Evolutionary conservation across 2,888 invertebrate genomes (phyloP).

Genomic region (Phymatocera aterrima): DNA sequence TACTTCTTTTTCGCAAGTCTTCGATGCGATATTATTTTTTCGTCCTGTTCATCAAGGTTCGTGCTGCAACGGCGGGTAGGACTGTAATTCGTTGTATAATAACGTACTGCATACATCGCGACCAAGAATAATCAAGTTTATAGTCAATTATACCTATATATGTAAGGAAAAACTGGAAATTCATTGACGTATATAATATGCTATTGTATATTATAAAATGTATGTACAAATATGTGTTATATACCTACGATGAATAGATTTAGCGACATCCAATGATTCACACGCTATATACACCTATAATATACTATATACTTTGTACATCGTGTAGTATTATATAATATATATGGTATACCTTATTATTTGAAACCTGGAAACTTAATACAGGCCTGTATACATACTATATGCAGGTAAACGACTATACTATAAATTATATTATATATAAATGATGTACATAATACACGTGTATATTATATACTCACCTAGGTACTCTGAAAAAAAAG

Average conservation of each 20-base stretch:
- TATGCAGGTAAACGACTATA: too few species aligned
- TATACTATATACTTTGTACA: too few species aligned
- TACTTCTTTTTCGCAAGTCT: background rate
- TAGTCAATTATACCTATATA: slow-evolving; percentile 43
- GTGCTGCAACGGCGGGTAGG: slow-evolving; percentile 14
- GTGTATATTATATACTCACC: background rate
- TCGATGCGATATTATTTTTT: background rate
- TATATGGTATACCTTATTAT: too few species aligned
- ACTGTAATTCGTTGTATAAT: too few species aligned
- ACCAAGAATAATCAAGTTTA: slow-evolving; percentile 43
- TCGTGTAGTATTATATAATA: too few species aligned
- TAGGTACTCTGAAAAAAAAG: too few species aligned
- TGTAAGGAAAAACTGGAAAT: background rate
- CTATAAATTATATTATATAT: background rate
- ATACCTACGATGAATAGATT: too few species aligned
- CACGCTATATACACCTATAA: too few species aligned
- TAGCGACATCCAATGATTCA: too few species aligned
- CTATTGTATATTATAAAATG: background rate
- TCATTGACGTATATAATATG: background rate
- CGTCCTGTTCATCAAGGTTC: background rate
- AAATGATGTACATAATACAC: background rate
- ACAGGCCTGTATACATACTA: too few species aligned
- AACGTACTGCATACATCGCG: too few species aligned
- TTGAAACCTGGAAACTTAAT: too few species aligned
- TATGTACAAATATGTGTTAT: slow-evolving; percentile 22